These are phyloP conservation scores for Borostomias antarcticus DNA, from an alignment of 2,797 vertebrate species.

Conservation along the genomic window DNA sequence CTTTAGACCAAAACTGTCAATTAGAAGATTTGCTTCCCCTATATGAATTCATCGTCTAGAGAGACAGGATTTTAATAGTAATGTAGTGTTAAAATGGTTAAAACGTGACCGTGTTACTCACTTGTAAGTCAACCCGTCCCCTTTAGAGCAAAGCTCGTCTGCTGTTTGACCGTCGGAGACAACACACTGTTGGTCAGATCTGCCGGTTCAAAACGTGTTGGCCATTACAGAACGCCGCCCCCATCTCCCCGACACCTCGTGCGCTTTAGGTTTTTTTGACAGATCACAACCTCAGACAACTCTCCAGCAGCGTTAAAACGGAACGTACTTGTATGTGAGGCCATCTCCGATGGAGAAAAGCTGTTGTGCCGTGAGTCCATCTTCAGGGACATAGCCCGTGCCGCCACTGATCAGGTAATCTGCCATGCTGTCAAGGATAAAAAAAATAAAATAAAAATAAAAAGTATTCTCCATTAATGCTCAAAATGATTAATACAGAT, in stretches of 20 bases:
- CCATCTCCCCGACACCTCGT: slow-evolving; percentile 23
- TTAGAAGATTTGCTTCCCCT: slow-evolving; percentile 52
- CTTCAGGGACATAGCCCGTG: slow-evolving; percentile 91
- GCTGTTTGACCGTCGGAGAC: slow-evolving; percentile 88
- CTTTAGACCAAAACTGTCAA: slow-evolving; percentile 5
- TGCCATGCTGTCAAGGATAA: slow-evolving; percentile 82
- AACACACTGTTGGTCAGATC: slow-evolving; percentile 83
- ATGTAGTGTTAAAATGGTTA: slow-evolving; percentile 56
- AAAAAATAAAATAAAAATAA: slow-evolving; percentile 14
- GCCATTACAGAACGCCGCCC: slow-evolving; percentile 73
- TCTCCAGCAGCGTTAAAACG: background rate
- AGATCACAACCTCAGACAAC: background rate
- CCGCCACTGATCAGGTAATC: slow-evolving; percentile 94
- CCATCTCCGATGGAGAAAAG: slow-evolving; percentile 89
- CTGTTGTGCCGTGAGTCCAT: slow-evolving; percentile 91
- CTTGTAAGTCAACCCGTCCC: slow-evolving; percentile 96
- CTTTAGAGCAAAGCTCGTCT: slow-evolving; percentile 92
- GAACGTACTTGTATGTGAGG: slow-evolving; percentile 93
- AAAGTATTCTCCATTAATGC: too few relatives aligned
- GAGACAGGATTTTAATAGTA: slow-evolving; percentile 53
- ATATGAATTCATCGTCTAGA: slow-evolving; percentile 45
- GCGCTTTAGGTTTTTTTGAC: background rate
- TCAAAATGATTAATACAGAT: too few relatives aligned
- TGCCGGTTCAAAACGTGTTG: slow-evolving; percentile 82
- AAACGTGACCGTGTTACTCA: slow-evolving; percentile 80